Evolutionary conservation across 2,113 vertebrate species (phyloP), one percentile per base, ranked within the genome.

Genomic region (Callorhinus ursinus): DNA sequence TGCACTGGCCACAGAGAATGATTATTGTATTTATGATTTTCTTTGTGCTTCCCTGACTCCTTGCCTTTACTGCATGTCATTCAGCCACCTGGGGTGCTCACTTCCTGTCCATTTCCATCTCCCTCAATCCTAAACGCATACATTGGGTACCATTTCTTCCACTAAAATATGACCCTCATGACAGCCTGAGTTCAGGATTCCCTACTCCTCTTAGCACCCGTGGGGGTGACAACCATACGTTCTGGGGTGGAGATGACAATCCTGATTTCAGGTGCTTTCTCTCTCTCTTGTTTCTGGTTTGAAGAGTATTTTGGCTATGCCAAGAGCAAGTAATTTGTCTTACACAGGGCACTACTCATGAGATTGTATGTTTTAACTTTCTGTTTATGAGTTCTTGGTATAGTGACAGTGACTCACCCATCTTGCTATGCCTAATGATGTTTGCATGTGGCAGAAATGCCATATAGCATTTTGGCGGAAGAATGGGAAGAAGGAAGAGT

Each of bases 221-320:
- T 12, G 9, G 33, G 36, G 22, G 1, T 57, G 51, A 76, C 26
- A 42, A 36, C 65, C 13, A 5, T 13, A 22, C 5, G 18, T 36
- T 12, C 65, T 10, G 11, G 36, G 33, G 14, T 72, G 16, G 81
- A 77, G 53, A 88, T 0, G 10, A 71, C 63, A 74, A 24, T 21
- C 2, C 53, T 82, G 57, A 53, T 26, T 92, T 82, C 11, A 46
- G 36, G 9, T 46, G 28, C 5, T 57, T 15, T 24, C 3, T 85
- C 55, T 63, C 4, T 83, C 59, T 67, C 6, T 71, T 5, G 1
- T 88, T 88, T 93, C 51, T 88, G 13, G 18, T 76, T 97, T 57
- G 67, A 94, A 87, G 94, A 69, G 39, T 49, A 61, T 88, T 83
- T 85, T 80, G 57, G 33, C 63, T 89, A 28, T 86, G 67, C 33